Percentiles rank a stretch among this genome's conserved stretches.
Conservation (phyloP, 2,797 vertebrate genomes). For the Intellagama lesueurii region DNA sequence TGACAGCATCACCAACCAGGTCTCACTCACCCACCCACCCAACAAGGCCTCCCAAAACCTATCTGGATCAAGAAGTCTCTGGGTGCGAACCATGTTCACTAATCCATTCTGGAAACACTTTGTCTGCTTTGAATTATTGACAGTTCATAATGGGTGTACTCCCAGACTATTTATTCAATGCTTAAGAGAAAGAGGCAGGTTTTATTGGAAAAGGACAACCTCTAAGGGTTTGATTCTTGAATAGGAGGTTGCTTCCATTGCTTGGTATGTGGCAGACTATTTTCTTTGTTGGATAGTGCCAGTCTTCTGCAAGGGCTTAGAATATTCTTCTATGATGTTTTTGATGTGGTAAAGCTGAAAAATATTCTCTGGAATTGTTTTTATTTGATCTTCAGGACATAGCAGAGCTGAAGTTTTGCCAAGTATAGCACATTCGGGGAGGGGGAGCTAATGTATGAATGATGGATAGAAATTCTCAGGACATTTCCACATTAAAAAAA, state of each 20-base stretch:
- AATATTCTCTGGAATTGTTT: not conserved
- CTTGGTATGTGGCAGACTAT: too few species aligned
- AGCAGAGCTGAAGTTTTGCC: not conserved
- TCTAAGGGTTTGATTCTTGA: not conserved
- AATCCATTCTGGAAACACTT: not conserved
- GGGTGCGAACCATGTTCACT: too few species aligned
- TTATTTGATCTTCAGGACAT: not conserved
- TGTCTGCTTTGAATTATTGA: slow-evolving; percentile 3
- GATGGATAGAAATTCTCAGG: not conserved
- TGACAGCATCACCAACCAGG: too few species aligned
- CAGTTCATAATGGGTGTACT: not conserved
- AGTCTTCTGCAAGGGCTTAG: not conserved
- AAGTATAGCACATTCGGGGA: not conserved
- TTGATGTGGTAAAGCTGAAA: not conserved
- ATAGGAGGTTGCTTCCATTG: not conserved
- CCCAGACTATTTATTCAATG: not conserved
- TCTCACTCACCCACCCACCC: too few species aligned
- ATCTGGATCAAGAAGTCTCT: too few species aligned
- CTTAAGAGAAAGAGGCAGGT: not conserved
- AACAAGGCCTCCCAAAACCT: too few species aligned
- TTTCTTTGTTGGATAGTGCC: not conserved
- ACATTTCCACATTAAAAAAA: not conserved
- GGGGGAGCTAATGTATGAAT: not conserved
- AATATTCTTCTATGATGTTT: not conserved
- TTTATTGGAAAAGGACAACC: not conserved